Evolutionary conservation across 2,888 invertebrate species (phyloP).

Genomic region (Eupithecia insigniata): DNA sequence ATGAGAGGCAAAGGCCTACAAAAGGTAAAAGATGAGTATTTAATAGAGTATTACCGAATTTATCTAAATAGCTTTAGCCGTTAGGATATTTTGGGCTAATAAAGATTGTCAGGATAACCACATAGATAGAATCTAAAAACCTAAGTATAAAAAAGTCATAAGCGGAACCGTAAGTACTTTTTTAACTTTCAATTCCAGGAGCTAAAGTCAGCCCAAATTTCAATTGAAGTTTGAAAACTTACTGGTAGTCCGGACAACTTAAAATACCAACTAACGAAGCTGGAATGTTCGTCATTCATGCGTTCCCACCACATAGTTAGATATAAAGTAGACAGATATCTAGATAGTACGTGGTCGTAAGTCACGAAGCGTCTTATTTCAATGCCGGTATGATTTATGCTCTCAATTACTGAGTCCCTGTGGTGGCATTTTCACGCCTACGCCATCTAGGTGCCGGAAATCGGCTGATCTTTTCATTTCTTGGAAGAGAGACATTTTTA

Average conservation of each 20-base stretch:
- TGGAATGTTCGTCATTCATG: background rate
- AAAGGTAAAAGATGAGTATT: too few species aligned
- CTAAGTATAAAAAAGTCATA: too few species aligned
- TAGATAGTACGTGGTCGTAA: constrained; percentile 41
- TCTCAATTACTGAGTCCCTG: constrained; percentile 71
- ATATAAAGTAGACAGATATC: background rate
- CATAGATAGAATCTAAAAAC: too few species aligned
- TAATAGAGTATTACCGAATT: too few species aligned
- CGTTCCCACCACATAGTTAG: background rate
- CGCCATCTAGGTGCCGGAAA: constrained; percentile 29
- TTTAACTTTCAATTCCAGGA: background rate
- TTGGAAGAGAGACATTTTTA: constrained; percentile 3
- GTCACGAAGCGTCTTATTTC: constrained; percentile 71
- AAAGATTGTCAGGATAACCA: too few species aligned
- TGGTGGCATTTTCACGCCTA: constrained; percentile 50
- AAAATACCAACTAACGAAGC: background rate
- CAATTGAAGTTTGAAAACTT: background rate
- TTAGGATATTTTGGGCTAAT: too few species aligned
- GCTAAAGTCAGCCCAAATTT: background rate
- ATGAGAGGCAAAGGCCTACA: too few species aligned
- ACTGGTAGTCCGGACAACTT: background rate
- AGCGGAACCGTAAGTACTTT: too few species aligned
- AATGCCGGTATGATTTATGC: constrained; percentile 73
- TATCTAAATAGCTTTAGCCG: too few species aligned
- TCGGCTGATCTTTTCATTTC: constrained; percentile 20